Base-by-base conservation (phyloP, 2,888 invertebrate species). In the Danaus chrysippus region DNA sequence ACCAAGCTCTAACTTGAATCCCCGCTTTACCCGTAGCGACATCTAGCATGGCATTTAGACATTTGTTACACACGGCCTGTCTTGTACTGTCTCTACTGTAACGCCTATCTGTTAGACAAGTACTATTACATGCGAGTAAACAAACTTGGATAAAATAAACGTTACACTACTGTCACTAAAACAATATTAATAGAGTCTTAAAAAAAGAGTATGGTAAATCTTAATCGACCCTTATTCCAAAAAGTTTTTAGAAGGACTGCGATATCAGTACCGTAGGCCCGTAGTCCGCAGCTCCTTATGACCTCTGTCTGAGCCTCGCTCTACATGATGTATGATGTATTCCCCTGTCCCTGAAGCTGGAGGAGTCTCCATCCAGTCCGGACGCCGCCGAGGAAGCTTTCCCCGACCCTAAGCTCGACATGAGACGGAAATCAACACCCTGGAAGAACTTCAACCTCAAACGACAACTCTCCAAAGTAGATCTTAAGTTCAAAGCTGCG, bases 391-490 rank as follows among this genome's bases (percentile, higher is more conserved):
- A 76, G 73, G 77, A 76, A 63, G 70, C 76, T 42, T 67, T 70
- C n/a, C 71, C 74, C 53, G 75, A 76, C 67, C 67, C 68, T 63
- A 85, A 82, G 71, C 86, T 86, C 66, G 92, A 92, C 75, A 73
- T 83, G 46, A 84, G 94, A 66, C 92, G 94, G 71, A 94, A 94
- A 74, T 94, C 94, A 42, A 92, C 93, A 69, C 92, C 93, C 70
- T 95, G 96, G 95, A 95, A 95, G 84, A 93, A 93, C 65, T 95
- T 96, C 89, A 95, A 94, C 82, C 91, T 96, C 65, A 96, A 96
- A 84, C 93, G 96, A 73, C 96, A 96, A 85, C 92, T 96, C 73
- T 95, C 95, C 67, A 95, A 93, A 85, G 96, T 96, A 71, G 95
- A 95, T 79, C 89, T 94, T 74, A 95, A 94, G 82, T 86, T 94